Evolutionary conservation across 2,888 invertebrate species (phyloP).

Genomic region (Camptogramma bilineatum): DNA sequence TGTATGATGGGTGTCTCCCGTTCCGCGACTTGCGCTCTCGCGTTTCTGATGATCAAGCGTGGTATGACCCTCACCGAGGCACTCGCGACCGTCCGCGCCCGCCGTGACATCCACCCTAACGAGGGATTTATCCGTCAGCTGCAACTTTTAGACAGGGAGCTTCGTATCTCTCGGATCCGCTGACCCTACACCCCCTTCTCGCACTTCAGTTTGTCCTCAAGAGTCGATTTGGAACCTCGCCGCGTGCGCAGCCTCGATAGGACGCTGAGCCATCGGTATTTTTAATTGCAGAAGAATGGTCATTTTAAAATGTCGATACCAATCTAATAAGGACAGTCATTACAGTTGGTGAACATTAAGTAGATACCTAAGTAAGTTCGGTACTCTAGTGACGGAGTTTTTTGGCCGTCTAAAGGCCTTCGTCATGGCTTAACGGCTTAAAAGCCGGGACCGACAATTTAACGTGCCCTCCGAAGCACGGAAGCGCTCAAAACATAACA

Average conservation of each 20-base stretch:
- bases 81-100: conserved; percentile 88
- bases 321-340: background rate
- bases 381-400: too few species aligned
- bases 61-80: conserved; percentile 91
- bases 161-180: conserved; percentile 82
- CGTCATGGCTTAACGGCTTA: too few species aligned
- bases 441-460: too few species aligned
- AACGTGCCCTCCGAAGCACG: too few species aligned
- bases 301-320: conserved; percentile 20
- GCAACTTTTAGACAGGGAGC: conserved; percentile 88
- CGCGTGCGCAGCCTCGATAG: conserved; percentile 75
- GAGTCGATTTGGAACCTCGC: conserved; percentile 38
- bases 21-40: conserved; percentile 92
- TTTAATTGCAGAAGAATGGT: conserved; percentile 29
- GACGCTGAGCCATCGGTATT: conserved; percentile 46
- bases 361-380: background rate
- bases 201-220: conserved; percentile 56
- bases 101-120: conserved; percentile 91
- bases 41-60: conserved; percentile 92
- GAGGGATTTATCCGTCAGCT: conserved; percentile 92
- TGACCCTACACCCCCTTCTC: conserved; percentile 72
- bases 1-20: conserved; percentile 93
- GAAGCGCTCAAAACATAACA: too few species aligned
- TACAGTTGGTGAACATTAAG: background rate
- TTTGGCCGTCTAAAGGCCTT: too few species aligned